Evolutionary conservation across 1,140 invertebrate genomes (phyloP), one percentile per base, ranked within the genome.

Genomic region (Drosophila sp.): DNA sequence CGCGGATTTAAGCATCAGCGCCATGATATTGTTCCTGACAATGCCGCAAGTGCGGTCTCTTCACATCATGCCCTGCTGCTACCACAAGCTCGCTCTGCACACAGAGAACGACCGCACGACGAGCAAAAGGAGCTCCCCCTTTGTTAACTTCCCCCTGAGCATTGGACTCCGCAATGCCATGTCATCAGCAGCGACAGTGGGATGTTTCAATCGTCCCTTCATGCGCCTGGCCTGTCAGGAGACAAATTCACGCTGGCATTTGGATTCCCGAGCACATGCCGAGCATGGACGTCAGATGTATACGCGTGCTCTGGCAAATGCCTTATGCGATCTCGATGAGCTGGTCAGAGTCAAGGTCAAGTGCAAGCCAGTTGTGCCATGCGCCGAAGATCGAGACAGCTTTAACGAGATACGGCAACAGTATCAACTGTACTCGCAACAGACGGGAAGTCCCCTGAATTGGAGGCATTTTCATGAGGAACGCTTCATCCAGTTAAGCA

Each of bases 1-100:
- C 92, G 97, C 96, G 0, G 96, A 97, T 92, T 93, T 98, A 25
- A 95, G 95, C 56, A 93, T 96, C 8, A 94, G 94, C 18, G 94
- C 96, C 16, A 93, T 97, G 9, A 93, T 94, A 84, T 92, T 97
- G 76, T 97, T 96, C 92, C 76, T 94, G 11, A 92, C 94, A 73
- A 94, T 95, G 91, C 81, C 93, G 21, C 79, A 92, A 27, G 94
- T 94, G 4, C 92, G 92, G 51, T 91, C 93, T 14, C 78, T 97
- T 9, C 93, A 95, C 41, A 94, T 97, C 36, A 95, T 97, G 91
- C 95, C 96, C 5, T 98, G 97, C 84, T 98, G 97, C 79, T 98
- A 98, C 84, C 97, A 97, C 92, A 96, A 96, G 91, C 92, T 97
- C 62, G 78, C 80, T 0, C 53, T 90, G 7, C 34, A 14, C 40